Percentiles rank a stretch among this genome's conserved stretches.
These are phyloP conservation scores for Drosophila kepulauana DNA, from an alignment of 1,140 invertebrate genomes.

Conservation along the genomic window DNA sequence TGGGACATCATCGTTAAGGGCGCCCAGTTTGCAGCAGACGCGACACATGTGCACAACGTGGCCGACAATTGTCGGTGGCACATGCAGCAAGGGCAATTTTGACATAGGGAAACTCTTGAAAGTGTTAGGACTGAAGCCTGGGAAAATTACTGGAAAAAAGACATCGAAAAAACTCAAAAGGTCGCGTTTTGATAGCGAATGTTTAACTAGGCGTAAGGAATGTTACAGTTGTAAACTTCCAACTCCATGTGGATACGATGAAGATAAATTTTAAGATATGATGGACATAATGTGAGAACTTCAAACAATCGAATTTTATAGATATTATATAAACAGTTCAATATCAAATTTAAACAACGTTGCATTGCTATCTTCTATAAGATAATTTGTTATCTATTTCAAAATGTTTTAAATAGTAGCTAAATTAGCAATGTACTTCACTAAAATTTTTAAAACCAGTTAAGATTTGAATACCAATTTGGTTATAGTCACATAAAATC, in stretches of 20 bases:
- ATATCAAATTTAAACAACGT: too few species aligned
- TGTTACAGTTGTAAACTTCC: background rate
- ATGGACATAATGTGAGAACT: background rate
- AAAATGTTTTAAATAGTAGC: background rate
- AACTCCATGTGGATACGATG: background rate
- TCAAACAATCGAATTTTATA: too few species aligned
- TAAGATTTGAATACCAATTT: too few species aligned
- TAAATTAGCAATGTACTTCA: too few species aligned
- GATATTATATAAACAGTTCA: too few species aligned
- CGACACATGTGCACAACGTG: conserved; percentile 76
- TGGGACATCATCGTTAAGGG: conserved; percentile 39
- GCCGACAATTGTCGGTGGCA: conserved; percentile 36
- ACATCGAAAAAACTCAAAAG: conserved; percentile 22
- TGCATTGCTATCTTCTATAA: too few species aligned
- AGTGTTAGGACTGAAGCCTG: conserved; percentile 35
- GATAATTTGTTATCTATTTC: background rate
- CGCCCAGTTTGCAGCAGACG: conserved; percentile 30
- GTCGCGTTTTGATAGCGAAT: conserved; percentile 11
- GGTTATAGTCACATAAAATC: too few species aligned
- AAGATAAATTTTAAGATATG: background rate
- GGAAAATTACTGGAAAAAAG: conserved; percentile 35
- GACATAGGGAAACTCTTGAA: conserved; percentile 23
- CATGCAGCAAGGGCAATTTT: conserved; percentile 20
- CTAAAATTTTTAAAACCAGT: too few species aligned
- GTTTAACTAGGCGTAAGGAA: conserved; percentile 22